Base-by-base conservation (phyloP, 2,797 vertebrate genomes). In the Labeo calbasu region DNA sequence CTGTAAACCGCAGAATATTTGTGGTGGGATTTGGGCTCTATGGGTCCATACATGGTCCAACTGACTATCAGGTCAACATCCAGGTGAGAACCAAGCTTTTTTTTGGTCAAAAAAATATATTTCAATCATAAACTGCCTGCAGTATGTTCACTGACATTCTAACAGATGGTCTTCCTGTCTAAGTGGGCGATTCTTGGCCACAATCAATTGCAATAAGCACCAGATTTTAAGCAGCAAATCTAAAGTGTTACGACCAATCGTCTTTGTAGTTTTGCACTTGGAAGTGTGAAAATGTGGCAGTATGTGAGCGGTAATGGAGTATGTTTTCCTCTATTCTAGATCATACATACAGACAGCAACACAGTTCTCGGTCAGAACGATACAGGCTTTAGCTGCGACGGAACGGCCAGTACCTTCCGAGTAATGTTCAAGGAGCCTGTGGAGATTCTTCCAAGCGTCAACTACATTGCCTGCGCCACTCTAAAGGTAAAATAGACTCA, bases 351-450 rank as follows among this genome's bases (percentile, higher is more conserved):
- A 0, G 98, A 99, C 94, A 99, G 98, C 88, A 99, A 98, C 93
- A 96, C 98, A 0, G 96, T 98, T 2, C 93, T 99, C 84, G 98
- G 98, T 25, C 97, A 99, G 93, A 99, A 99, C 0, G 98, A 99
- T 94, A 99, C 98, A 0, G 97, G 98, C 0, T 99, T 99, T 92
- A 99, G 98, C 93, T 99, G 98, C 0, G 98, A 99, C 0, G 98
- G 98, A 19, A 97, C 98, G 0, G 96, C 97, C 0, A 97, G 94
- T 92, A 99, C 97, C 0, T 99, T 99, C 93, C 94, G 98, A 0
- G 98, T 99, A 77, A 99, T 99, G 98, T 99, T 99, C 91, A 99
- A 99, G 89, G 98, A 99, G 86, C 98, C 98, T 0, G 96, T 99
- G 50, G 98, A 99, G 92, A 97, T 99, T 79, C 88, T 99, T 5